Evolutionary conservation across 2,113 vertebrate genomes (phyloP), one percentile per base, ranked within the genome.

Genomic region (Labeo rohita): DNA sequence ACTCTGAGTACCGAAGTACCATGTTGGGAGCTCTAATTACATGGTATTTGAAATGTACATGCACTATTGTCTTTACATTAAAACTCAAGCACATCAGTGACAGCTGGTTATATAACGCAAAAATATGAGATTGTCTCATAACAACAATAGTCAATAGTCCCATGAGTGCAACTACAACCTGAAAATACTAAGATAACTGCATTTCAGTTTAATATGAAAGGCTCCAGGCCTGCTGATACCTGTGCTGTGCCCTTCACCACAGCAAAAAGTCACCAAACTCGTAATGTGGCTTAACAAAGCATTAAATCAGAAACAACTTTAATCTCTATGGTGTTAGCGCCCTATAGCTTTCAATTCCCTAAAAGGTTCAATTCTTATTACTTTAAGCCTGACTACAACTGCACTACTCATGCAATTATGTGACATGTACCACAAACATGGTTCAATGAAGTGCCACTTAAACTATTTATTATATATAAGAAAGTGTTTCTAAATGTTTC

Each of bases 261-360:
- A 61, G 47, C 49, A 28, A 56, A 28, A 56, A 84, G 89, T 84
- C 89, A 86, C 81, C 81, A 79, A 88, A 89, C 84, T 72, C 2
- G 81, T 84, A 88, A 59, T 54, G 65, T 77, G 23, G 66, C 82
- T 63, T 36, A 63, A 56, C 36, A 79, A 16, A 65, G 13, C 34
- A 65, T 15, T 72, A 23, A 28, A 79, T 52, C 15, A 54, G 50
- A 56, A 56, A 49, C 9, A 73, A 72, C 61, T 28, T 43, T 39
- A 72, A 56, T 34, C 10, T 28, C 23, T 45, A 61, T 80, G 11
- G 56, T 80, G 36, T 63, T 45, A 65, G 79, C 49, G 65, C 43
- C 13, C 8, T 2, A 74, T 8, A 6, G 8, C 56, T 34, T 23
- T 50, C 28, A 28, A 28, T 50, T 39, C 12, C 36, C 39, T 45